Evolutionary conservation across 2,113 vertebrate genomes (phyloP).

Genomic region (Rhineura floridana): DNA sequence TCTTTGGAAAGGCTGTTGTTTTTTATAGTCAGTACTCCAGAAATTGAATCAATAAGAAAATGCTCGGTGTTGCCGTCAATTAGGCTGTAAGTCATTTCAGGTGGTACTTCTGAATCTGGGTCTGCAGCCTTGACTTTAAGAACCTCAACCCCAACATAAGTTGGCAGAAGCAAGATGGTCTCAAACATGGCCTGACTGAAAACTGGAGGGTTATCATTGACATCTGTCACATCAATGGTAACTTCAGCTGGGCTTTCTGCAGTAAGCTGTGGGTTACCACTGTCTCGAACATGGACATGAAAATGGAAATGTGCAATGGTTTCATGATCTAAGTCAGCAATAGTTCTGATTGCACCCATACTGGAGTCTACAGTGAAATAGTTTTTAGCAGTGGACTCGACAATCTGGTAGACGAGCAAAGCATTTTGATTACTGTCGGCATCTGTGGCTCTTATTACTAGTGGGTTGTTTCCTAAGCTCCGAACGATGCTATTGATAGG

Average conservation of each 20-base stretch:
- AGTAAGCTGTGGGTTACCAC: slow-evolving; percentile 89
- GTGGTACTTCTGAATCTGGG: slow-evolving; percentile 87
- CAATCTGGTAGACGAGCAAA: slow-evolving; percentile 92
- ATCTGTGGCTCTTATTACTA: slow-evolving; percentile 91
- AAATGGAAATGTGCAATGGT: slow-evolving; percentile 88
- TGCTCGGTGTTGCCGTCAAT: slow-evolving; percentile 86
- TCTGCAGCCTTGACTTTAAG: slow-evolving; percentile 90
- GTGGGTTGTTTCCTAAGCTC: slow-evolving; percentile 80
- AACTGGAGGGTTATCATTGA: slow-evolving; percentile 92
- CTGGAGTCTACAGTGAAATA: slow-evolving; percentile 95
- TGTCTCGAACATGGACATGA: slow-evolving; percentile 93
- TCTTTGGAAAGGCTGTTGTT: slow-evolving; percentile 92
- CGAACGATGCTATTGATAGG: slow-evolving; percentile 90
- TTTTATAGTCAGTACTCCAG: slow-evolving; percentile 88
- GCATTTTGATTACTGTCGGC: slow-evolving; percentile 94
- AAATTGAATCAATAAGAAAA: slow-evolving; percentile 86
- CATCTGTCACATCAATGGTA: slow-evolving; percentile 90
- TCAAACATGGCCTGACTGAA: slow-evolving; percentile 91
- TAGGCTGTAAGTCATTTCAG: slow-evolving; percentile 88
- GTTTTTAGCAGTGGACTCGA: slow-evolving; percentile 91
- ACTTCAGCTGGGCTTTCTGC: slow-evolving; percentile 93
- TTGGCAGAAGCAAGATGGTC: slow-evolving; percentile 90
- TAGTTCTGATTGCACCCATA: slow-evolving; percentile 94
- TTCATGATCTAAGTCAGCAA: slow-evolving; percentile 92
- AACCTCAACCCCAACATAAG: slow-evolving; percentile 90